Base-by-base conservation (phyloP, 2,888 invertebrate species). In the Erebia epiphron region DNA sequence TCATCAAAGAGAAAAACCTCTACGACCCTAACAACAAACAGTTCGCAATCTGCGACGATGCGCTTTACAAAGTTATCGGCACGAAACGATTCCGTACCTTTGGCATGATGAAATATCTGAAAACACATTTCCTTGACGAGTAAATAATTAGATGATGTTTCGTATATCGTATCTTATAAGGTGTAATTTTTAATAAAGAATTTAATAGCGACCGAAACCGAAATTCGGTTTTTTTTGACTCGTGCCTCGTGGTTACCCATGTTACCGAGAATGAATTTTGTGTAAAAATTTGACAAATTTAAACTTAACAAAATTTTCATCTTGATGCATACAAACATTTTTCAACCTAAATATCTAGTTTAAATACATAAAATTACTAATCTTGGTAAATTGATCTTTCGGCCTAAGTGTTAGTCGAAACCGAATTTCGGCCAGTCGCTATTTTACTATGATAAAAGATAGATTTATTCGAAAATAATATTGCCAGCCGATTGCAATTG, bases 71-170 rank as follows among this genome's bases (percentile, higher is more conserved):
- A 89, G 97, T 99, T 54, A 97, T 99, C 86, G 98, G 98, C 54
- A 96, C 96, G 1, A 98, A 98, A 86, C 96, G 98, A 81, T 98
- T 99, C 95, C 96, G 97, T 80, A 98, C 98, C 69, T 99, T 99
- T 82, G 98, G 98, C 75, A 99, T 99, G 99, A 97, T 99, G 97
- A 99, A 99, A 88, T 97, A 98, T 89, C 94, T 99, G 79, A 98
- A 98, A 90, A 96, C 96, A 75, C 99, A 98, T 92, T 98, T 98
- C 89, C 92, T 91, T 49, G 87, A 95, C 82, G 94, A 95, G 81
- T 95, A 94, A 93, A 13, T 14, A 49, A 2, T 62, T 43, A 18
- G 1, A 7, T 61, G 1, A 61, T 43, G 43, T 43, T 11, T 43
- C 10, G 16, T 41, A 8, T 43, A 60, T 60, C 8, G 41, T 5